These are phyloP conservation scores for Cherax destructor DNA, from an alignment of 1,140 invertebrate species.

Conservation along the genomic window DNA sequence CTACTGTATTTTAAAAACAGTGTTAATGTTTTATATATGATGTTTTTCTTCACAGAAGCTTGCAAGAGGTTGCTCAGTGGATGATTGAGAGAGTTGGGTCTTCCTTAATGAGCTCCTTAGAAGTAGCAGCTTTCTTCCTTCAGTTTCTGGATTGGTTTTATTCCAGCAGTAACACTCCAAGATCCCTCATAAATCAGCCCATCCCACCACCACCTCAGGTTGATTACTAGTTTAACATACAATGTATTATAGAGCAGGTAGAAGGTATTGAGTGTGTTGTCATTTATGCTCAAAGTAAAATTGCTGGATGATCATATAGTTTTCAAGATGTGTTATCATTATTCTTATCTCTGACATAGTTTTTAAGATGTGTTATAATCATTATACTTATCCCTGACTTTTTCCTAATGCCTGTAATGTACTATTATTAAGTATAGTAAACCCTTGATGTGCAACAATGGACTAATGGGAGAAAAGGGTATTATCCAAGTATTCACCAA, in stretches of 20 bases:
- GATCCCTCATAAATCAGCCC: constrained; percentile 26
- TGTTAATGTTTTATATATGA: not conserved
- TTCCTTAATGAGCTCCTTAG: constrained; percentile 58
- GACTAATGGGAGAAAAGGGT: too few relatives aligned
- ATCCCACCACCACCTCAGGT: constrained; percentile 64
- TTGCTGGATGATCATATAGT: too few relatives aligned
- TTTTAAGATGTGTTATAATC: too few relatives aligned
- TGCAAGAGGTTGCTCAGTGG: constrained; percentile 50
- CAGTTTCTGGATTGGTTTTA: constrained; percentile 69
- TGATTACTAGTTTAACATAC: not conserved
- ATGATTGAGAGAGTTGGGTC: constrained; percentile 48
- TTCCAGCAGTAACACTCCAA: constrained; percentile 50
- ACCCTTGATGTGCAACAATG: too few relatives aligned
- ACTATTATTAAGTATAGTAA: too few relatives aligned
- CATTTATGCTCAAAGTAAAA: too few relatives aligned
- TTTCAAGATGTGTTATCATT: too few relatives aligned
- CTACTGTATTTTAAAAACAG: constrained; percentile 11
- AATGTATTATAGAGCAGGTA: not conserved
- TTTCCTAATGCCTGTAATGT: too few relatives aligned
- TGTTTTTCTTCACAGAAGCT: constrained; percentile 12
- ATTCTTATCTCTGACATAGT: too few relatives aligned
- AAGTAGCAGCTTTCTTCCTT: constrained; percentile 61
- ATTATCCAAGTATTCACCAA: too few relatives aligned
- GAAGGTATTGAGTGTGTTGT: not conserved
- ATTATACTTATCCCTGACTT: too few relatives aligned